Conservation (phyloP, 2,888 invertebrate genomes). For the Dasypolia templi region DNA sequence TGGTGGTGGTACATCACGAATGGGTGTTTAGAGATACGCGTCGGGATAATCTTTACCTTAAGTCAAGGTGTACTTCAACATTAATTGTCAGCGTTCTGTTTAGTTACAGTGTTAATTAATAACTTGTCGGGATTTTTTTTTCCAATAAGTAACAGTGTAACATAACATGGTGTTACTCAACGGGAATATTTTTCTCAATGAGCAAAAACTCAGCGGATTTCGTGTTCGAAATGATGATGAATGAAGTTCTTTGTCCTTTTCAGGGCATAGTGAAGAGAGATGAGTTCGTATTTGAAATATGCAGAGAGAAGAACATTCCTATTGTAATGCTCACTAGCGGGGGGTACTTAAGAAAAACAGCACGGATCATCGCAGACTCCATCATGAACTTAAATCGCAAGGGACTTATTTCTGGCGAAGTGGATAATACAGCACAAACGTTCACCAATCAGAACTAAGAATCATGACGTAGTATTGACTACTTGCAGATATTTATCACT, state of each 20-base stretch:
- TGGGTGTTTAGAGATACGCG: too few species aligned
- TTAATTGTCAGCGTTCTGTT: too few species aligned
- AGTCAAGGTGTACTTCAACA: too few species aligned
- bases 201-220: background rate
- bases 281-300: constrained; percentile 94
- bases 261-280: constrained; percentile 96
- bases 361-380: constrained; percentile 95
- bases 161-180: too few species aligned
- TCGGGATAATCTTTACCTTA: too few species aligned
- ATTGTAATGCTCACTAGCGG: constrained; percentile 97
- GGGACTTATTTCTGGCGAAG: constrained; percentile 86
- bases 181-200: too few species aligned
- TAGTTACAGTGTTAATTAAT: too few species aligned
- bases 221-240: background rate
- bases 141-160: too few species aligned
- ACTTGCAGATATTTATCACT: background rate
- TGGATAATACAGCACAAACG: constrained; percentile 6
- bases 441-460: background rate
- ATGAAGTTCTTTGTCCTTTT: constrained; percentile 63
- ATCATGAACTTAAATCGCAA: constrained; percentile 93
- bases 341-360: constrained; percentile 95
- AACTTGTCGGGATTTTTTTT: too few species aligned
- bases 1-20: too few species aligned
- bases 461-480: background rate
- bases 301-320: constrained; percentile 92